phyloP scores from a whole-genome alignment of 1,140 invertebrate genomes.

The Sesamia nonagrioides region DNA sequence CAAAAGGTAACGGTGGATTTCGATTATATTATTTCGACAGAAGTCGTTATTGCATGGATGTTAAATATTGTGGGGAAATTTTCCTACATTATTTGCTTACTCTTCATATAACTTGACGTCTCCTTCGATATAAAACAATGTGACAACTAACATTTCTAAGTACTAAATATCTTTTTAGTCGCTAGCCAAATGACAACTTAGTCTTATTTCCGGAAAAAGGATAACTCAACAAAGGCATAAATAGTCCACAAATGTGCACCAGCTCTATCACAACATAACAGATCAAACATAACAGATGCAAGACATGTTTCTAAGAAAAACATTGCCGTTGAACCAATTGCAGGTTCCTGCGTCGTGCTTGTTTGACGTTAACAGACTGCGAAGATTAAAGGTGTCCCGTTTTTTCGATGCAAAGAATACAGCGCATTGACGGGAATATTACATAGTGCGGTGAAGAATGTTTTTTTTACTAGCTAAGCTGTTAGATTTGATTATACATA shows the following conservation, averaged over 20 bases:
- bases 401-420: conserved; percentile 52
- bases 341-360: conserved; percentile 32
- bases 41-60: conserved; percentile 1
- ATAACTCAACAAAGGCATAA: background rate
- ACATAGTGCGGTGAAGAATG: background rate
- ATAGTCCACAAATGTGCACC: conserved; percentile 2
- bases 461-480: background rate
- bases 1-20: background rate
- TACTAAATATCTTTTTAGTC: background rate
- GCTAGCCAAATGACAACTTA: background rate
- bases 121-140: background rate
- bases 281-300: conserved; percentile 34
- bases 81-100: background rate
- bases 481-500: background rate
- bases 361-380: conserved; percentile 55
- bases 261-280: conserved; percentile 17
- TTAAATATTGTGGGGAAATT: background rate
- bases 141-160: background rate
- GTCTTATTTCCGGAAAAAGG: background rate
- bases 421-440: background rate
- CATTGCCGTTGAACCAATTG: conserved; percentile 41
- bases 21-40: conserved; percentile 13
- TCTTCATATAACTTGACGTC: background rate
- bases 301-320: conserved; percentile 31
- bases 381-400: conserved; percentile 59